Base-by-base conservation (phyloP, 37 sponge, comb jelly and placozoan genomes). In the Halichondria panicea region DNA sequence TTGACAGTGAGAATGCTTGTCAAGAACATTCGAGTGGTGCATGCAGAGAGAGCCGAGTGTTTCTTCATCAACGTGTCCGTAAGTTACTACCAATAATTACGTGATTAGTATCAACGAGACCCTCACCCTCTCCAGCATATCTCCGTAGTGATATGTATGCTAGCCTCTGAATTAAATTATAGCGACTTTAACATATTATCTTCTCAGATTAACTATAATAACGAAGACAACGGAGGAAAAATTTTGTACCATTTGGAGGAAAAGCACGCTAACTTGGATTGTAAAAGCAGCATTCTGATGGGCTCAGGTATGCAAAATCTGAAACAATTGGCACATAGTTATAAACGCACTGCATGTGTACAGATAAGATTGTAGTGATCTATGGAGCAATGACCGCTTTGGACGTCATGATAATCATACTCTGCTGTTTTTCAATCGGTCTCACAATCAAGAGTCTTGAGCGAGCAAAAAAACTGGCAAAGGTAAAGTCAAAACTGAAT, bases 381-480 rank as follows among this genome's bases (percentile, higher is more conserved):
- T 34, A 24, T 55, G 72, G 60, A 43, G 4, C 66, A 5, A 22
- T 64, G 36, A 55, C 71, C 11, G 41, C 63, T 2, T 39, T 84
- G 54, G 78, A 78, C 71, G 36, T 71, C 9, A 41, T 70, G 2
- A 43, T 84, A 22, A 33, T 77, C 0, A 24, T 45, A 7, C 2
- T 77, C 28, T 77, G 65, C 36, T 2, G 11, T n/a, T 13, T 71
- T 41, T 78, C 85, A 3, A 56, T 77, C 65, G 21, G 40, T 25
- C 73, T 84, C 38, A 84, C 71, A 9, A 3, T 44, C 33, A 39
- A 28, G 6, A 37, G 78, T 28, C 60, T 77, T n/a, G 3, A 63
- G 33, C 77, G 72, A 70, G 70, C 55, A 3, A 50, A 30, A 52
- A 69, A 70, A 31, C 78, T 84, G 15, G 78, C 28, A 21, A 70